Evolutionary conservation across 1,140 invertebrate genomes (phyloP).

Genomic region (Bombus difficillimus): DNA sequence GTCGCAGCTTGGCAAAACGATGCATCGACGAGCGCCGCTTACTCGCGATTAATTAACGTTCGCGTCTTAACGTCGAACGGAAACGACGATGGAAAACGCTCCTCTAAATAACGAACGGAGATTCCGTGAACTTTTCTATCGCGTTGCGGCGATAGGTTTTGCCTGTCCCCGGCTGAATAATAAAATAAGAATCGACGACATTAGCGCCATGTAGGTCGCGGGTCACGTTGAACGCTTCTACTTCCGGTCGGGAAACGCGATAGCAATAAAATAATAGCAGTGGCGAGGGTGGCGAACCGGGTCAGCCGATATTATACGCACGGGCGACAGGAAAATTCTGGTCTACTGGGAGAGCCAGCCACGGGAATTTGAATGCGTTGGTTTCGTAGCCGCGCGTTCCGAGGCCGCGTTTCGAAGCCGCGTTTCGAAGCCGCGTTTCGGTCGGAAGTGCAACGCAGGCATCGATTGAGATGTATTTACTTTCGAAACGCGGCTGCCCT

Average conservation of each 20-base stretch:
- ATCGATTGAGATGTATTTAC: slow-evolving; percentile 66
- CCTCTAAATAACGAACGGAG: no score
- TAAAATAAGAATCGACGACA: neutral
- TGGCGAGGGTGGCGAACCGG: slow-evolving; percentile 47
- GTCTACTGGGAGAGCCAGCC: slow-evolving; percentile 8
- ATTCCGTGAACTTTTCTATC: no score
- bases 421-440: neutral
- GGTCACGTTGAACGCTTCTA: slow-evolving; percentile 20
- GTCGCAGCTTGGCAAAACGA: neutral
- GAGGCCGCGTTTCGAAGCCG: neutral
- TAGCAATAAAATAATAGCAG: slow-evolving; percentile 44
- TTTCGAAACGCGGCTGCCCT: slow-evolving; percentile 61
- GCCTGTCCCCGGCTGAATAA: neutral
- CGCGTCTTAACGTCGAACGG: no score
- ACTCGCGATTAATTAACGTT: no score
- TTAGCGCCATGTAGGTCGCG: slow-evolving; percentile 33
- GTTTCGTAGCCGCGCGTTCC: no score
- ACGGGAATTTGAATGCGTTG: slow-evolving; percentile 43
- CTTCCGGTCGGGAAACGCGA: slow-evolving; percentile 28
- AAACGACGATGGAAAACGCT: no score
- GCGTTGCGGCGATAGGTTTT: neutral
- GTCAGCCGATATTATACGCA: slow-evolving; percentile 42
- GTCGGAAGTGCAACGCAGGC: slow-evolving; percentile 35
- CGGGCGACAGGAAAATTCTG: slow-evolving; percentile 25
- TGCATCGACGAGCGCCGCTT: no score